These are phyloP conservation scores for Oncopodura yosiiana DNA, from an alignment of 1,140 invertebrate genomes.

Conservation along the genomic window DNA sequence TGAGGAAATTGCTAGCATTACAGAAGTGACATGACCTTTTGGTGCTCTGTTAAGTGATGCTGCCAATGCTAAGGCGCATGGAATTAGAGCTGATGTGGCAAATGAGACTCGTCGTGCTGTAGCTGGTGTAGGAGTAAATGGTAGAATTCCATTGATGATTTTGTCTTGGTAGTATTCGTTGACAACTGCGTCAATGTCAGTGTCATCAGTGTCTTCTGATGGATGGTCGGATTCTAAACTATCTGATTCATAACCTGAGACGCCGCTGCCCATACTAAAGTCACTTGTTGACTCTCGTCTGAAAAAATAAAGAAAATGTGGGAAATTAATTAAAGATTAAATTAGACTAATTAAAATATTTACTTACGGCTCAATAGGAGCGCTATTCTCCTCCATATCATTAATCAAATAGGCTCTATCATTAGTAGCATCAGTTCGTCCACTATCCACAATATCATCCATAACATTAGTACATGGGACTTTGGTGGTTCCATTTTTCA, in stretches of 20 bases:
- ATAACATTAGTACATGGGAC: constrained; percentile 26
- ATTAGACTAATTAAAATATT: not conserved
- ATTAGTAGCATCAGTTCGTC: constrained; percentile 4
- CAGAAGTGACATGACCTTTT: constrained; percentile 24
- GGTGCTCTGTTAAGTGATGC: constrained; percentile 23
- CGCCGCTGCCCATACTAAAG: constrained; percentile 27
- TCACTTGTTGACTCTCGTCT: constrained; percentile 12
- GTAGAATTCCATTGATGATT: constrained; percentile 24
- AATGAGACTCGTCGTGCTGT: constrained; percentile 27
- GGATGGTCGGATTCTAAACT: constrained; percentile 5
- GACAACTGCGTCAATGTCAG: constrained; percentile 33
- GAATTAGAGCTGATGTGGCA: constrained; percentile 24
- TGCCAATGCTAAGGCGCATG: constrained; percentile 27
- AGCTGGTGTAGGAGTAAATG: constrained; percentile 26
- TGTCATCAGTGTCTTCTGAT: constrained; percentile 27
- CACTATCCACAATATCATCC: constrained; percentile 14
- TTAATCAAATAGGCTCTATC: constrained; percentile 31
- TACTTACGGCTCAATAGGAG: constrained; percentile 25
- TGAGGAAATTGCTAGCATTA: constrained; percentile 31
- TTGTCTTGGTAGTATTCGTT: constrained; percentile 31
- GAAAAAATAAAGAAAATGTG: not conserved
- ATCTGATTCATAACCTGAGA: constrained; percentile 34
- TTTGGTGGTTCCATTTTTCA: constrained; percentile 29
- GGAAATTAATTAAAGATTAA: not conserved
- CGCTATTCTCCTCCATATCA: constrained; percentile 26